A percentile compares a stretch with the other conserved stretches of the same genome.
These are phyloP conservation scores for Zygaena filipendulae DNA, from an alignment of 2,888 invertebrate species.

Conservation along the genomic window DNA sequence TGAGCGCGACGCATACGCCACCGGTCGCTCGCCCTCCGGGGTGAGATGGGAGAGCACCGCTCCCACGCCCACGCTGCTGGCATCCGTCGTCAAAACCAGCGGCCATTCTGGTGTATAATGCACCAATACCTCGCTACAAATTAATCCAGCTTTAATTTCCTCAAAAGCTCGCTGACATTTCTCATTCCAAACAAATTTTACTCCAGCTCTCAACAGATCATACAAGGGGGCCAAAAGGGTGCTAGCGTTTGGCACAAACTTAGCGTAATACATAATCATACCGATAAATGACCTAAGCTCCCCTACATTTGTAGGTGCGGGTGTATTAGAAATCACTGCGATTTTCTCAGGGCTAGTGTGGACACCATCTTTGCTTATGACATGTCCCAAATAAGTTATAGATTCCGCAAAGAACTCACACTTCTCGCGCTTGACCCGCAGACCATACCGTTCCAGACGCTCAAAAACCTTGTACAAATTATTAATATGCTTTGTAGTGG, in stretches of 20 bases:
- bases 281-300: slow-evolving; percentile 5
- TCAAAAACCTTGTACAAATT: slow-evolving; percentile 7
- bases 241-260: slow-evolving; percentile 21
- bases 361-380: slow-evolving; percentile 5
- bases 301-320: slow-evolving; percentile 4
- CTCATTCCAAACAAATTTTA: slow-evolving; percentile 2
- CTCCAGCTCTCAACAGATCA: not conserved
- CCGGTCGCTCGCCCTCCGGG: slow-evolving; percentile 2
- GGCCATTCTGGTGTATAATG: slow-evolving; percentile 9
- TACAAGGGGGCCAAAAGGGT: slow-evolving; percentile 4
- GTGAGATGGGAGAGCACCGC: too few relatives aligned
- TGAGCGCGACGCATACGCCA: slow-evolving; percentile 8
- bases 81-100: too few relatives aligned
- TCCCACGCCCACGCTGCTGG: too few relatives aligned
- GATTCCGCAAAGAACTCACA: slow-evolving; percentile 6
- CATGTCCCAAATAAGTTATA: slow-evolving; percentile 1
- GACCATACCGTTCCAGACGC: slow-evolving; percentile 3
- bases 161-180: not conserved
- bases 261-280: slow-evolving; percentile 19
- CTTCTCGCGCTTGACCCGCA: slow-evolving; percentile 7
- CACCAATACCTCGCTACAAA: slow-evolving; percentile 1
- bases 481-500: slow-evolving; percentile 1
- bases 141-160: slow-evolving; percentile 1
- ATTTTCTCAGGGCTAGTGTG: slow-evolving; percentile 8
- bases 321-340: slow-evolving; percentile 1